Evolutionary conservation across 2,113 vertebrate genomes (phyloP).

Genomic region (Malaclemys terrapin): DNA sequence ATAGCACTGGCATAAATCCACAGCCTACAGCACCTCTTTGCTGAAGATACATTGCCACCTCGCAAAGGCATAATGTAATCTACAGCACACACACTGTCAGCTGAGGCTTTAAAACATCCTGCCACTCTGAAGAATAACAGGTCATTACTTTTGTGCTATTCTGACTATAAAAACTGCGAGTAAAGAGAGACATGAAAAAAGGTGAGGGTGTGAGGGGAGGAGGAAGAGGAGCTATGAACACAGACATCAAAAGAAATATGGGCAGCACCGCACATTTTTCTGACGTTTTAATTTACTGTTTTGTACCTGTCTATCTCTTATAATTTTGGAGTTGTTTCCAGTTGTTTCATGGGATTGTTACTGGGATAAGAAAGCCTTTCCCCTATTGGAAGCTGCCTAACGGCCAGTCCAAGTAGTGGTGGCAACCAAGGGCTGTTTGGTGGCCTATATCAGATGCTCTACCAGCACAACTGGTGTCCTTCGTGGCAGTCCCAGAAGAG

Average conservation of each 20-base stretch:
- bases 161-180: not conserved
- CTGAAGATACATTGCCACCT: slow-evolving; percentile 63
- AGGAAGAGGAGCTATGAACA: not conserved
- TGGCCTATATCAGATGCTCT: not conserved
- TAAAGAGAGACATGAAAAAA: too few relatives aligned
- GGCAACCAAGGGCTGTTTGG: not conserved
- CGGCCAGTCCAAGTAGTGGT: not conserved
- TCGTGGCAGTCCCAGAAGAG: not conserved
- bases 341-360: not conserved
- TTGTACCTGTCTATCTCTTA: not conserved
- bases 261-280: not conserved
- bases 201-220: not conserved
- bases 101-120: not conserved
- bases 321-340: not conserved
- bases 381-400: not conserved
- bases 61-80: slow-evolving; percentile 49
- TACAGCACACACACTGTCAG: slow-evolving; percentile 3
- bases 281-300: not conserved
- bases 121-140: not conserved
- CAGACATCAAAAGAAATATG: not conserved
- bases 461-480: not conserved
- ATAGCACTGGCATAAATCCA: slow-evolving; percentile 45
- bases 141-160: not conserved
- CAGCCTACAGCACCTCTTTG: slow-evolving; percentile 1
- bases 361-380: not conserved